phyloP scores from a whole-genome alignment of 1,140 invertebrate genomes.

The Leptinotarsa defecta region DNA sequence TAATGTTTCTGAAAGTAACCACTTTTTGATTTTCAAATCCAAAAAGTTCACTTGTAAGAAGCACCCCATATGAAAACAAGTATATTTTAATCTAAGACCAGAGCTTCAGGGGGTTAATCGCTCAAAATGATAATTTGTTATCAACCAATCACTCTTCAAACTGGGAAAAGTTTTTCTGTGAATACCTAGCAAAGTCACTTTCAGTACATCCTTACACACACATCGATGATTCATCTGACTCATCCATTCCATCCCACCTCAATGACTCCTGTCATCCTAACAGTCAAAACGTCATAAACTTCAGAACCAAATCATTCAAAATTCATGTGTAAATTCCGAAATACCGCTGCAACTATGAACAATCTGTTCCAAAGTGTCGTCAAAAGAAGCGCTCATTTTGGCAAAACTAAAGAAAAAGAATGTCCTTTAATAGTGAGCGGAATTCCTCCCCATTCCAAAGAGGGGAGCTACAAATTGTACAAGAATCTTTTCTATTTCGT shows the following conservation, averaged over 20 bases:
- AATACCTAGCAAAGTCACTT: too few relatives aligned
- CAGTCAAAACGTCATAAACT: neutral
- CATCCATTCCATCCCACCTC: neutral
- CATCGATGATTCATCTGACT: neutral
- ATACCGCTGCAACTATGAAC: neutral
- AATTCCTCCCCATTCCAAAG: conserved; percentile 9
- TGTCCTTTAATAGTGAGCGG: neutral
- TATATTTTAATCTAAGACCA: too few relatives aligned
- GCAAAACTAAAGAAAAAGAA: neutral
- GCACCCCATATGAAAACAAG: too few relatives aligned
- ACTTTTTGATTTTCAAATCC: too few relatives aligned
- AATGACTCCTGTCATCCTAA: neutral
- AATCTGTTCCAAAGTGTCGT: neutral
- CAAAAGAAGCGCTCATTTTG: neutral
- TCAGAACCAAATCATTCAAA: neutral
- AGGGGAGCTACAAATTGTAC: conserved; percentile 24
- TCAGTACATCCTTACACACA: neutral
- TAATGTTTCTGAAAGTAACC: too few relatives aligned
- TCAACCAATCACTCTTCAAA: too few relatives aligned
- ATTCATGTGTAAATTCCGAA: neutral
- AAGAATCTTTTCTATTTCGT: conserved; percentile 9
- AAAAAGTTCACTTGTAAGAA: too few relatives aligned
- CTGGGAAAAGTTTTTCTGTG: too few relatives aligned
- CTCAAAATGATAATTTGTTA: too few relatives aligned
- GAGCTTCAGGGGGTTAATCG: too few relatives aligned